A percentile compares a stretch with the other conserved stretches of the same genome.
Conservation (phyloP, 35 echinoderm and acorn worm species). For the Nesometra sesokonis region DNA sequence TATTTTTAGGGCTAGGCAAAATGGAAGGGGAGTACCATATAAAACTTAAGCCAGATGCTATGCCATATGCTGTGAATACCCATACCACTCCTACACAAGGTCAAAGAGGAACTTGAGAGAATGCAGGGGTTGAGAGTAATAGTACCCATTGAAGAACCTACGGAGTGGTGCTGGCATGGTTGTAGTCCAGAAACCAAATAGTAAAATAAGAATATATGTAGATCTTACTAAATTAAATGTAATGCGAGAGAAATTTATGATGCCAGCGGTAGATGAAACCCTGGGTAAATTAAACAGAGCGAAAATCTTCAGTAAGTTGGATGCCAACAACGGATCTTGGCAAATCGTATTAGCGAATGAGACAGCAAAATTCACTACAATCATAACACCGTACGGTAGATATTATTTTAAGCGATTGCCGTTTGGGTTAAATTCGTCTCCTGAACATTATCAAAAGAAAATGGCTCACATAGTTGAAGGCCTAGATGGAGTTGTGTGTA, state of each 20-base stretch:
- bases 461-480: conserved; percentile 34
- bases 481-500: conserved; percentile 7
- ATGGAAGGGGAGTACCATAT: too few species aligned
- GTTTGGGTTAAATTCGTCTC: conserved; percentile 41
- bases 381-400: conserved; percentile 24
- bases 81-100: too few species aligned
- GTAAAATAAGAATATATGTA: conserved; percentile 5
- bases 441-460: conserved; percentile 16
- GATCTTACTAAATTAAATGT: conserved; percentile 26
- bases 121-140: too few species aligned
- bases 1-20: too few species aligned
- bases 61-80: too few species aligned
- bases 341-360: neutral
- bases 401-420: conserved; percentile 22
- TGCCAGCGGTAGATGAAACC: neutral
- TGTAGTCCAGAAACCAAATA: neutral
- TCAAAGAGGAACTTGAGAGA: too few species aligned
- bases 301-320: neutral
- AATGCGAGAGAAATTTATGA: neutral
- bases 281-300: neutral
- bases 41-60: too few species aligned
- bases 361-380: neutral
- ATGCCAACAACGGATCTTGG: neutral
- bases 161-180: neutral
- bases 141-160: neutral